Base-by-base conservation (phyloP, 2,797 vertebrate species). In the Schizothorax lantsangensis region DNA sequence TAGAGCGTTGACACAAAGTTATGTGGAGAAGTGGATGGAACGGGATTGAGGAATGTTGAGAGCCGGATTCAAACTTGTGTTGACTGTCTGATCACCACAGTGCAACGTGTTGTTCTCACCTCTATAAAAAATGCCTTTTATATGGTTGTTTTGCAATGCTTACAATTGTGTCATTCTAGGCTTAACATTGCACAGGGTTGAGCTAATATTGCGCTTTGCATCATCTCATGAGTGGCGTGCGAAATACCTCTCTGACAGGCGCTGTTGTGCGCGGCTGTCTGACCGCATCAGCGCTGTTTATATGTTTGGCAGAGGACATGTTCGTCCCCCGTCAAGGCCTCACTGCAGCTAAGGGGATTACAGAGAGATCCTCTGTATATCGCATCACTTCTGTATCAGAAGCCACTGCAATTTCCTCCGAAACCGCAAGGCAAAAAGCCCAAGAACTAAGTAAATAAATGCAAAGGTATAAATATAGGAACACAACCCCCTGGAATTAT, bases 401-500 rank as follows among this genome's bases (percentile, higher is more conserved):
- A 95, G 94, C 95, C 92, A 91, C 92, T 94, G 94, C 95, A 96
- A 96, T 97, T 97, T 97, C 95, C 95, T 94, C 95, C 77, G 96
- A 95, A 97, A 96, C 95, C 95, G 94, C 93, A 92, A 96, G 95
- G 95, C 95, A 96, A 95, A 95, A 95, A 95, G 91, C 93, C 94
- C 93, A 95, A 95, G 95, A 82, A 69, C 69, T 91, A 93, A 90
- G 91, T 89, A 90, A 86, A 94, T 85, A 91, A 90, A 88, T 79
- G 90, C 83, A 84, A 89, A 88, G 86, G 66, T 84, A 87, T 43
- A 91, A 89, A 93, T 43, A 66, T 73, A 89, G 82, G 90, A 88
- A 84, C 79, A 96, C 94, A 95, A 94, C 95, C 95, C 94, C 92
- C 96, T 95, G 96, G 96, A 97, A 97, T 98, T 97, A 97, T 96